These are phyloP conservation scores for Columbina picui DNA, from an alignment of 2,113 vertebrate species.

Conservation along the genomic window DNA sequence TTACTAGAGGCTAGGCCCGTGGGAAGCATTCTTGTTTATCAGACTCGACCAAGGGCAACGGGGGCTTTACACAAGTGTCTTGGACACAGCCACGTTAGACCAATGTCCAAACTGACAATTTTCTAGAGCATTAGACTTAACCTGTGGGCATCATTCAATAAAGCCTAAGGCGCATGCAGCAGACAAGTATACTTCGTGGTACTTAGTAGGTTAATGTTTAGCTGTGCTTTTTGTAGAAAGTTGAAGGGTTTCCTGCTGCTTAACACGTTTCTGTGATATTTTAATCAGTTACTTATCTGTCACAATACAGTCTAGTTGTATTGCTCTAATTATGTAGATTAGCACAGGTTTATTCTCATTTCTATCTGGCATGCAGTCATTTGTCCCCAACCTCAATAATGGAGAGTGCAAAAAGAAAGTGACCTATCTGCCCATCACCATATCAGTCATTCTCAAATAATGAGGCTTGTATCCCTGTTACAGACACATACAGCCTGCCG, in stretches of 20 bases:
- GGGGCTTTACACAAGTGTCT: background rate
- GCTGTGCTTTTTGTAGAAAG: background rate
- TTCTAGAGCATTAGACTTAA: background rate
- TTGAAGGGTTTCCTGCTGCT: background rate
- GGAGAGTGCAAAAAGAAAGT: background rate
- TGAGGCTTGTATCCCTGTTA: background rate
- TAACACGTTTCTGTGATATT: background rate
- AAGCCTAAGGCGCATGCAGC: background rate
- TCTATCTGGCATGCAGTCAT: background rate
- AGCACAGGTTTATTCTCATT: background rate
- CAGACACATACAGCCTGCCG: background rate
- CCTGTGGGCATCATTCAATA: background rate
- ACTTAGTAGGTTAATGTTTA: background rate
- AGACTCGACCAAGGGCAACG: background rate
- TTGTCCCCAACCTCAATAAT: background rate
- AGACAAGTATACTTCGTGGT: background rate
- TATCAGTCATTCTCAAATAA: background rate
- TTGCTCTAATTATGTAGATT: background rate
- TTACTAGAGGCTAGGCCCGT: background rate
- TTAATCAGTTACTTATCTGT: background rate
- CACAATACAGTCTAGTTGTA: background rate
- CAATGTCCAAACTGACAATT: background rate
- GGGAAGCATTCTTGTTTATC: background rate
- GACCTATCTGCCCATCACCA: background rate
- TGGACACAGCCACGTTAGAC: accelerated